Conservation (phyloP, 2,113 vertebrate species). For the Ploceus nigricollis region DNA sequence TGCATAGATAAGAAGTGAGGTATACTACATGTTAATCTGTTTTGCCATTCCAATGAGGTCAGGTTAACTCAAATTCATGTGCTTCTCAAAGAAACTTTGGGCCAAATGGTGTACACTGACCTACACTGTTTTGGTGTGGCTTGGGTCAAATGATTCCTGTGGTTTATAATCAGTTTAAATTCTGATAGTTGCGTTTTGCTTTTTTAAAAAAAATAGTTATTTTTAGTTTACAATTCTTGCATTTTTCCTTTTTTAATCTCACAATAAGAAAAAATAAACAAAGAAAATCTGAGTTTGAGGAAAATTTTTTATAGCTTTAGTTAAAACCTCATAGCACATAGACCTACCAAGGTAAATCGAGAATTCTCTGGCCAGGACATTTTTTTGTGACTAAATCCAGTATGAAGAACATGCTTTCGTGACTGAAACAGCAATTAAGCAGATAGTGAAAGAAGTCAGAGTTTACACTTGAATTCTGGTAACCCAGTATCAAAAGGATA, state of each 20-base stretch:
- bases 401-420: background rate
- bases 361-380: background rate
- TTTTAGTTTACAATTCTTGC: background rate
- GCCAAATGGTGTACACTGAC: background rate
- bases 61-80: background rate
- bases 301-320: background rate
- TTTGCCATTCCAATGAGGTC: background rate
- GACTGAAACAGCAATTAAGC: background rate
- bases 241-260: background rate
- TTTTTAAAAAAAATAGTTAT: background rate
- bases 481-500: background rate
- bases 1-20: background rate
- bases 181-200: background rate
- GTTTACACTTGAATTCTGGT: background rate
- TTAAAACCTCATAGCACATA: background rate
- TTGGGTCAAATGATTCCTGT: background rate
- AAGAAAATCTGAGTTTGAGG: background rate
- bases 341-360: background rate
- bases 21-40: background rate
- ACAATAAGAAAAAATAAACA: background rate
- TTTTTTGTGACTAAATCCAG: background rate
- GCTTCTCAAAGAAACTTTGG: background rate
- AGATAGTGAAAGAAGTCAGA: background rate
- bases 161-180: background rate
- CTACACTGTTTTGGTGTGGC: background rate